A percentile compares a stretch with the other conserved stretches of the same genome.
phyloP scores from a whole-genome alignment of 2,113 vertebrate genomes.

The Cettia cetti region DNA sequence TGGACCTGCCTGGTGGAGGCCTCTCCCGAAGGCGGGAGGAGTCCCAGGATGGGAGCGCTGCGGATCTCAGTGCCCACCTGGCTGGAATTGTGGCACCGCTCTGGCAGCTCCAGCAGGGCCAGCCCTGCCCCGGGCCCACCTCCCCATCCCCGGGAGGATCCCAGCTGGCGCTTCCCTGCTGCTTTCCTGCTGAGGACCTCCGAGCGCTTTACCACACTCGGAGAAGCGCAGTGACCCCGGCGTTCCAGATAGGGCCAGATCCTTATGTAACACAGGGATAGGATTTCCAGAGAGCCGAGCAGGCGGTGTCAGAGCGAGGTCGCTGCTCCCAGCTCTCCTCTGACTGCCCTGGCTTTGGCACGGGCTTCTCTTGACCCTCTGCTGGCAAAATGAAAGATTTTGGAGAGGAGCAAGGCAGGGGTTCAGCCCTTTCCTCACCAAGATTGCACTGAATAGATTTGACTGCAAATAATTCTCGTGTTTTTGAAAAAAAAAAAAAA shows the following conservation, averaged over 20 bases:
- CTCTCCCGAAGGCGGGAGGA: background rate
- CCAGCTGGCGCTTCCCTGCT: background rate
- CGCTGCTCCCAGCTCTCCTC: background rate
- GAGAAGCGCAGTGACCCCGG: slow-evolving; percentile 3
- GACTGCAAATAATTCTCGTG: background rate
- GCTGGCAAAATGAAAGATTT: background rate
- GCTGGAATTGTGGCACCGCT: background rate
- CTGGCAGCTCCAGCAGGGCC: background rate
- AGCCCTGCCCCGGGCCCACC: background rate
- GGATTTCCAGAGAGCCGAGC: slow-evolving; percentile 34
- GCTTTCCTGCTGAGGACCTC: slow-evolving; percentile 26
- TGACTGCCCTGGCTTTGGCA: background rate
- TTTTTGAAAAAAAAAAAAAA: background rate
- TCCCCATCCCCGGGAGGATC: background rate
- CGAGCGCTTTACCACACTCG: slow-evolving; percentile 13
- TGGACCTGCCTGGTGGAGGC: slow-evolving; percentile 34
- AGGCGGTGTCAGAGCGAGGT: background rate
- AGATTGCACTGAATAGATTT: background rate
- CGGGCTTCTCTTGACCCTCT: background rate
- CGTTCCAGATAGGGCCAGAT: slow-evolving; percentile 46
- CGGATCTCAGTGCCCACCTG: background rate
- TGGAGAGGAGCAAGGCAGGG: background rate
- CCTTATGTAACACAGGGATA: slow-evolving; percentile 42
- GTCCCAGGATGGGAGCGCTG: background rate
- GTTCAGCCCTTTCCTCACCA: background rate